phyloP scores from a whole-genome alignment of 1,140 invertebrate species.

The Limonius californicus region DNA sequence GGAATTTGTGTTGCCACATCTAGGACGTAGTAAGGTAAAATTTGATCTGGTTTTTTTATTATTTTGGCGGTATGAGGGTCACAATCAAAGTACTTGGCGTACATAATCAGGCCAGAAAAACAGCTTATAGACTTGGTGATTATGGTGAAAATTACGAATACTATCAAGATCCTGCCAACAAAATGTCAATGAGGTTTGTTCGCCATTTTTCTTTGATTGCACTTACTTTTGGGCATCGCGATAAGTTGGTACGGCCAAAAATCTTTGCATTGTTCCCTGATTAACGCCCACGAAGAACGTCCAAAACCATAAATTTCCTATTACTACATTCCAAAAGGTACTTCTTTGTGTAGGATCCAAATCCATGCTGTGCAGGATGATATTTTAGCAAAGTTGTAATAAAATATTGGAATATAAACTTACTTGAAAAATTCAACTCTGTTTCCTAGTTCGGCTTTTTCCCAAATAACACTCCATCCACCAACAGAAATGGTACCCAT shows the following conservation, averaged over 20 bases:
- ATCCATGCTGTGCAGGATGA: slow-evolving; percentile 48
- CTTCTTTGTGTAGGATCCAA: slow-evolving; percentile 52
- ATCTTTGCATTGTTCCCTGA: slow-evolving; percentile 58
- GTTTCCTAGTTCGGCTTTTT: background rate
- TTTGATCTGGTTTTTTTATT: slow-evolving; percentile 46
- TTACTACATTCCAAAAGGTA: slow-evolving; percentile 54
- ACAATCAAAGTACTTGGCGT: slow-evolving; percentile 66
- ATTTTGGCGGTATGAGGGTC: slow-evolving; percentile 61
- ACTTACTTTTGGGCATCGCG: slow-evolving; percentile 50
- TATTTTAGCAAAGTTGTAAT: background rate
- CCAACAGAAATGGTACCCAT: slow-evolving; percentile 52
- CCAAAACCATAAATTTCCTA: slow-evolving; percentile 58
- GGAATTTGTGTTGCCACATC: slow-evolving; percentile 48
- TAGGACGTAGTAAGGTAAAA: slow-evolving; percentile 53
- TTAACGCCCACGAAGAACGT: slow-evolving; percentile 55
- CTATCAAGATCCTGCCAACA: background rate
- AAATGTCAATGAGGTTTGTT: slow-evolving; percentile 33
- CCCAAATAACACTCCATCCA: slow-evolving; percentile 15
- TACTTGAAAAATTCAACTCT: slow-evolving; percentile 21
- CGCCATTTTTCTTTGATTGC: slow-evolving; percentile 17
- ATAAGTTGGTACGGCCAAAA: slow-evolving; percentile 52
- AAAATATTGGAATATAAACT: background rate
- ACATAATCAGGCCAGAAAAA: slow-evolving; percentile 61
- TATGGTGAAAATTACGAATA: background rate
- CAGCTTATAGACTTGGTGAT: background rate